Percentiles rank a stretch among this genome's conserved stretches.
Evolutionary conservation across 2,797 vertebrate genomes (phyloP).

Genomic region (Sciurus carolinensis): DNA sequence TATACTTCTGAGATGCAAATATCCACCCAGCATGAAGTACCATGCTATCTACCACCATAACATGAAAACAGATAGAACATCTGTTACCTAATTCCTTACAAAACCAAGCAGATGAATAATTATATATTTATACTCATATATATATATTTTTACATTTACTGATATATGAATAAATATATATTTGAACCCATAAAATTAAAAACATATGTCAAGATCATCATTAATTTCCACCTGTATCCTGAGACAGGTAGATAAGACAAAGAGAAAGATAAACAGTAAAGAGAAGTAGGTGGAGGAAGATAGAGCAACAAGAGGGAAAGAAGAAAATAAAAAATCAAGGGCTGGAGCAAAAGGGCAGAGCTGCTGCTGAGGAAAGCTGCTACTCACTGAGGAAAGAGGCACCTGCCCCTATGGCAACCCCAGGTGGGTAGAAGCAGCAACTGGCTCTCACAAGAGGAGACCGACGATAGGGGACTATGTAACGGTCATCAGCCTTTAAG

Average conservation of each 20-base stretch:
- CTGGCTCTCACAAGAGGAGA: not conserved
- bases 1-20: constrained; percentile 75
- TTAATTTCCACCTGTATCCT: constrained; percentile 40
- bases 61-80: constrained; percentile 48
- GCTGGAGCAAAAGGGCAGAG: rapidly evolving
- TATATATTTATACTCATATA: not conserved
- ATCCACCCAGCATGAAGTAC: constrained; percentile 49
- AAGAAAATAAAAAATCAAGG: not conserved
- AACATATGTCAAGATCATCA: constrained; percentile 12
- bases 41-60: not conserved
- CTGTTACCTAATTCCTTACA: constrained; percentile 32
- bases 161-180: not conserved
- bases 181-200: constrained; percentile 29
- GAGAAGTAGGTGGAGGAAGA: not conserved
- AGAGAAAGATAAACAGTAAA: not conserved
- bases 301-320: not conserved
- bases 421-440: not conserved
- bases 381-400: rapidly evolving
- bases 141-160: not conserved
- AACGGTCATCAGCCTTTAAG: not conserved
- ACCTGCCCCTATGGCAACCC: not conserved
- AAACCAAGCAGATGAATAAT: constrained; percentile 50
- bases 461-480: not conserved
- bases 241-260: not conserved
- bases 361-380: not conserved